Evolutionary conservation across 2,113 vertebrate species (phyloP), one percentile per base, ranked within the genome.

Genomic region (Mugil cephalus): DNA sequence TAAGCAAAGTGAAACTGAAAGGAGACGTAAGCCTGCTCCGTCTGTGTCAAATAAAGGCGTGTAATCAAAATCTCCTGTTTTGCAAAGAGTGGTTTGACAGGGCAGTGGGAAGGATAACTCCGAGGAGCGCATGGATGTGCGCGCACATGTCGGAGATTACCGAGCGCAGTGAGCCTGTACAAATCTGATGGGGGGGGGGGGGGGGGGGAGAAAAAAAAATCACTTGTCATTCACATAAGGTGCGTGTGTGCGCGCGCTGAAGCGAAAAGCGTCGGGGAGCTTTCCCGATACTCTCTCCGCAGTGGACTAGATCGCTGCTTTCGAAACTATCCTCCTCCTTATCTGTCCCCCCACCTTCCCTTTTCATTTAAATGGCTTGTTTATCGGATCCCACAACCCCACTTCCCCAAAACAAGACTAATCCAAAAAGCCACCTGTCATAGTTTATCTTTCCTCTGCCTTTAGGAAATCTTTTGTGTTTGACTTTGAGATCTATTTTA

Each of bases 401-500:
- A 42, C 81, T 58, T 56, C 63, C 50, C 68, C 84, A 89, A 92
- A 89, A 91, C 84, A 89, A 88, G 89, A 86, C 83, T 91, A 90
- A 92, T 93, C 87, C 91, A 84, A 87, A 88, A 87, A 88, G 87
- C 88, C 86, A 88, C 79, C 86, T 80, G 91, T 80, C 87, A 80
- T 47, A 73, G 80, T 91, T 92, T 89, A 92, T 91, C 85, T 91
- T 62, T 52, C 55, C 45, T 18, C 48, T 64, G 86, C 73, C 79
- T 89, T 82, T 52, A 86, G 85, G 74, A 87, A 84, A 91, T 84
- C 83, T 83, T 87, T 82, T 87, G 77, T 80, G 87, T 81, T 80
- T 71, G 82, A 88, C 85, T 91, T 87, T 88, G 85, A 90, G 87
- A 90, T 92, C 89, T 85, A 52, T 90, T 87, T 91, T 85, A 85